Base-by-base conservation (phyloP, 2,888 invertebrate species). In the Parapristionchus giblindavisi region DNA sequence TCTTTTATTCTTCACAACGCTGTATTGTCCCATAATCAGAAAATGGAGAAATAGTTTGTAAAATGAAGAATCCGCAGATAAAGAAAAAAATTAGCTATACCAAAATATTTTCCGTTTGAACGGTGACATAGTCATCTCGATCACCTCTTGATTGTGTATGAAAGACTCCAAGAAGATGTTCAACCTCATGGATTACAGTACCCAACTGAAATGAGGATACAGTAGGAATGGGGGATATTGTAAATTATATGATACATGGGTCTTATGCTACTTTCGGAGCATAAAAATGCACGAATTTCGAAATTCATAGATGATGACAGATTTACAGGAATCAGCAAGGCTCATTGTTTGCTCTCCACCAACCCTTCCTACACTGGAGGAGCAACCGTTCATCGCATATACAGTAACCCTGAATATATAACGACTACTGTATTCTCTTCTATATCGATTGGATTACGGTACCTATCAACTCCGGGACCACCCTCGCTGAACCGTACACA, bases 331-430 rank as follows among this genome's bases (percentile, higher is more conserved):
- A 61, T 61, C 61, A 24, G 61, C 61, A 24, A 61, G 24, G 40
- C 61, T 61, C 61, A 61, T 61, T 27, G 61, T 61, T 27, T 61
- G 61, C 24, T 61, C 61, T 38, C 61, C 61, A 11, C 61, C 61
- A 32, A 61, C 61, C 34, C 38, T 61, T 40, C 61, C 61, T 40
- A 61, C 61, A 40, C 38, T 61, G 27, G 61, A 61, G 4, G 61
- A 61, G 27, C 61, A 61, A 2, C 61, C 61, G 24, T 61, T 40
- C 24, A 40, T 61, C 24, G 61, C 61, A 5, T 61, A 61, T 0
- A 61, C 27, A 8, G 61, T 40, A 24, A 61, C 61, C 27, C 61
- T 61, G 61, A 2, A n/a, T n/a, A n/a, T n/a, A n/a, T n/a, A n/a
- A n/a, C n/a, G n/a, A n/a, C n/a, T n/a, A n/a, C n/a, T n/a, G n/a